Evolutionary conservation across 2,113 vertebrate genomes (phyloP).

Genomic region (Myodes glareolus): DNA sequence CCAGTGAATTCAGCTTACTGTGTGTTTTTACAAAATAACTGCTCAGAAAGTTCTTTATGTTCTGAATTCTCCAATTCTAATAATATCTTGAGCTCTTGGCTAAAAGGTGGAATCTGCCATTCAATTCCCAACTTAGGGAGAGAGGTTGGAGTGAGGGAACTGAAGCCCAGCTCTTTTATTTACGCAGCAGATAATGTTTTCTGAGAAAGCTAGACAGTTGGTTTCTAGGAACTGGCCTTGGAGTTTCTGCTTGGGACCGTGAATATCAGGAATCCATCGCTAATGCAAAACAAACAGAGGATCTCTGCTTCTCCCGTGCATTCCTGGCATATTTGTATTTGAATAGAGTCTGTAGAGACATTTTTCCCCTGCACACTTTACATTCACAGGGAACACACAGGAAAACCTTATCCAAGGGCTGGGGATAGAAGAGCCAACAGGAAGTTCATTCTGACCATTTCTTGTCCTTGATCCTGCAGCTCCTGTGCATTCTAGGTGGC

Average conservation of each 20-base stretch:
- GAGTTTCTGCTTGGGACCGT: constrained; percentile 83
- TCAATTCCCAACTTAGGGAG: constrained; percentile 65
- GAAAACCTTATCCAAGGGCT: constrained; percentile 74
- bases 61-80: constrained; percentile 75
- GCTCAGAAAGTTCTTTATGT: constrained; percentile 50
- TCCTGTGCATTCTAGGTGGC: background rate
- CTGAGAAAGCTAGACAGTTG: constrained; percentile 84
- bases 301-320: constrained; percentile 80
- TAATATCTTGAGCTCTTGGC: constrained; percentile 60
- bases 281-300: constrained; percentile 88
- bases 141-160: constrained; percentile 72
- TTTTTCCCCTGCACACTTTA: constrained; percentile 72
- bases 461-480: no score
- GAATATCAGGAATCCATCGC: constrained; percentile 86
- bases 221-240: constrained; percentile 82
- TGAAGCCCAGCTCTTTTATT: constrained; percentile 63
- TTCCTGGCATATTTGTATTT: constrained; percentile 84
- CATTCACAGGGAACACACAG: constrained; percentile 75
- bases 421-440: constrained; percentile 57
- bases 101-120: constrained; percentile 71
- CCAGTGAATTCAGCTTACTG: constrained; percentile 61
- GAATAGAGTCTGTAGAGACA: constrained; percentile 73
- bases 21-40: constrained; percentile 62
- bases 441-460: constrained; percentile 76
- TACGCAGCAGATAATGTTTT: constrained; percentile 81